A percentile compares a stretch with the other conserved stretches of the same genome.
phyloP scores from a whole-genome alignment of 2,888 invertebrate genomes.

The Ormia ochracea region DNA sequence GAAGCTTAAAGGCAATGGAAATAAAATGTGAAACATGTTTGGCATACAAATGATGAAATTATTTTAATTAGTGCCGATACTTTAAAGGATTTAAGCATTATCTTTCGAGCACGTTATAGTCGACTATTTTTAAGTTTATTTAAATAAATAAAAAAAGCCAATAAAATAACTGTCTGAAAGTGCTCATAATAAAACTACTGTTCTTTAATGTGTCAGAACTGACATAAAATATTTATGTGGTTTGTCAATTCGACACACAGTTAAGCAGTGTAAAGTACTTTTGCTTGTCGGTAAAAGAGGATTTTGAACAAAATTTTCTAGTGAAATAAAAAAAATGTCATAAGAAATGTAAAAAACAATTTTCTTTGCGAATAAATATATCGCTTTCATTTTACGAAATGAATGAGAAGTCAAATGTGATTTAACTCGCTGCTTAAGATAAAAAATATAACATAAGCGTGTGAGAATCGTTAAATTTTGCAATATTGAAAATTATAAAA shows the following conservation, averaged over 20 bases:
- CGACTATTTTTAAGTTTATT: conserved; percentile 7
- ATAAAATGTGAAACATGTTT: conserved; percentile 15
- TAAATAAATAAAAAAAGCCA: not conserved
- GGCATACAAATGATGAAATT: conserved; percentile 53
- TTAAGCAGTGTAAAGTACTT: no score
- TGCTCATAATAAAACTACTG: not conserved
- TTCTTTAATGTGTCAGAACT: conserved; percentile 56
- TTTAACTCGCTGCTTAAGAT: no score
- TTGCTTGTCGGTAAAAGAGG: no score
- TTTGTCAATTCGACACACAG: conserved; percentile 25
- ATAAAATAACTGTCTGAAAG: not conserved
- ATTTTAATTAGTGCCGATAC: not conserved
- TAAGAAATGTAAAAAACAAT: no score
- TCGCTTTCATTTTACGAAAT: no score
- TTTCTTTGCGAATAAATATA: no score
- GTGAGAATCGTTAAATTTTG: no score
- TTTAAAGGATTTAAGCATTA: not conserved
- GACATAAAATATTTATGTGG: conserved; percentile 55
- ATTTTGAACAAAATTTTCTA: no score
- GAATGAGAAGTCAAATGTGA: no score
- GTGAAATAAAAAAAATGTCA: no score
- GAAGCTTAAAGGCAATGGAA: not conserved
- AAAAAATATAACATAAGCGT: no score
- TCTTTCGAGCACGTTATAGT: not conserved
- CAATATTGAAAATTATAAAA: no score